A percentile compares a stretch with the other conserved stretches of the same genome.
These are phyloP conservation scores for Callaeas wilsoni DNA, from an alignment of 2,113 vertebrate genomes.

Conservation along the genomic window DNA sequence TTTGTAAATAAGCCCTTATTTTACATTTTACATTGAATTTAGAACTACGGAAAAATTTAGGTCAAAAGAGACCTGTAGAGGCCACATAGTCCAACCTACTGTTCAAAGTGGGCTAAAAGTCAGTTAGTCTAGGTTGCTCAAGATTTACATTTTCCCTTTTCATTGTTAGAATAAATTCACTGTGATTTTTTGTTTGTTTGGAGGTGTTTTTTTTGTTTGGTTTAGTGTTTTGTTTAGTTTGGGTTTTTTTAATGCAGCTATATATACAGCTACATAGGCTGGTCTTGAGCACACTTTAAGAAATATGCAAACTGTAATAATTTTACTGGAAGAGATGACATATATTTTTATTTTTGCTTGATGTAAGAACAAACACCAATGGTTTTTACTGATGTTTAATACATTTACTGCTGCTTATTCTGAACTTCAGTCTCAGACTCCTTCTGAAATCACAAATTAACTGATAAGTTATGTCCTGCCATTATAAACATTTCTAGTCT, in stretches of 20 bases:
- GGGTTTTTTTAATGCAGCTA: background rate
- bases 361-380: background rate
- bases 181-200: background rate
- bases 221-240: no score
- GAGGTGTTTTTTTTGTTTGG: rapidly evolving
- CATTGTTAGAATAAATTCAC: background rate
- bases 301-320: background rate
- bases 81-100: background rate
- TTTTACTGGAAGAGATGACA: background rate
- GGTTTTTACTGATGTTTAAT: background rate
- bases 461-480: background rate
- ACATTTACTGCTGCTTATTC: background rate
- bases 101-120: background rate
- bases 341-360: background rate
- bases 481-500: background rate
- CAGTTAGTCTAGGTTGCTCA: background rate
- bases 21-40: background rate
- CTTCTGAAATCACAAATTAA: background rate
- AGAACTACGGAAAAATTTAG: background rate
- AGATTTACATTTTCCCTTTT: background rate
- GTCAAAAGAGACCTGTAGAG: background rate
- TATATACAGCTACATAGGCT: background rate
- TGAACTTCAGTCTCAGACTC: background rate
- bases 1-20: background rate
- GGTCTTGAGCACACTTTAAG: background rate